Evolutionary conservation across 2,113 vertebrate species (phyloP).

Genomic region (Cichladusa arquata): DNA sequence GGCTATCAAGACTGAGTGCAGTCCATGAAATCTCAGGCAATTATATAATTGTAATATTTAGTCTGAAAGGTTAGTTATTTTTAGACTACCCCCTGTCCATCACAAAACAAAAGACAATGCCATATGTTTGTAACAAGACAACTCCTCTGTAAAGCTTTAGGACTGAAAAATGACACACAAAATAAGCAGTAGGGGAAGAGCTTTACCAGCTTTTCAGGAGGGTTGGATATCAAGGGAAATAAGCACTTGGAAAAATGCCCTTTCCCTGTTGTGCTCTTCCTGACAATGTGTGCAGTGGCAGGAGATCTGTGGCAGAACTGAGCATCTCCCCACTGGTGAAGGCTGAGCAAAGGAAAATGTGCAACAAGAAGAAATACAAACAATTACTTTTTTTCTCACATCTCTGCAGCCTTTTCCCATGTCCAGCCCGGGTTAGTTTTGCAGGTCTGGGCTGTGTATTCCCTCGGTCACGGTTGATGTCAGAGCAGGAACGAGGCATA

Average conservation of each 20-base stretch:
- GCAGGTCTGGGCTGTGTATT: neutral
- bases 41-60: neutral
- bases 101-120: neutral
- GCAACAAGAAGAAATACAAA: neutral
- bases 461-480: fast-evolving
- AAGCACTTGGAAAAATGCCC: neutral
- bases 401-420: neutral
- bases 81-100: neutral
- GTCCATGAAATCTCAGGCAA: neutral
- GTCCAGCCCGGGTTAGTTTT: neutral
- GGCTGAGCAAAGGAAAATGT: neutral
- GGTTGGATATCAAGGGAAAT: neutral
- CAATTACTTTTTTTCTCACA: fast-evolving
- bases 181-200: neutral
- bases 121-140: neutral
- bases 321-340: neutral
- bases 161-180: neutral
- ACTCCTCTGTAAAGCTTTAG: neutral
- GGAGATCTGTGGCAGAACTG: neutral
- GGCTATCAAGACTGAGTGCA: neutral
- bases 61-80: neutral
- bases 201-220: neutral
- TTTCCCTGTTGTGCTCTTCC: neutral
- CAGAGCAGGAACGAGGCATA: neutral
- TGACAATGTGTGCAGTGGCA: fast-evolving